These are phyloP conservation scores for Montipora efflorescens DNA, from an alignment of 64 coral and sea anemone genomes.

Conservation along the genomic window DNA sequence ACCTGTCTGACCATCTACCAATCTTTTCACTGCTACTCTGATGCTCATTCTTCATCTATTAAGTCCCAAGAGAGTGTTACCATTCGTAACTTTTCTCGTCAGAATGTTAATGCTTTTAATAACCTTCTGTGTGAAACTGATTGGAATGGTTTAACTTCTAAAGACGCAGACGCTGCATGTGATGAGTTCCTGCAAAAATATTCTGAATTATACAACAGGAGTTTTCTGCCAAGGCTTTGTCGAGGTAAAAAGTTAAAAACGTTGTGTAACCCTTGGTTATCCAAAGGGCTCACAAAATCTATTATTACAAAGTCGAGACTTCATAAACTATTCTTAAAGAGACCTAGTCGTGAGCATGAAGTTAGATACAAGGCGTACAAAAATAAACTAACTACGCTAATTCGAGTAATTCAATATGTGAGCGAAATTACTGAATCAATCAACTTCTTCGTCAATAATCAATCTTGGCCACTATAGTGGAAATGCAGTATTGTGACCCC, in stretches of 20 bases:
- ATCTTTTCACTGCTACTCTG: neutral
- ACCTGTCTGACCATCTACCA: constrained; percentile 7
- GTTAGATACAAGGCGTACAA: neutral
- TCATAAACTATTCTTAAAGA: neutral
- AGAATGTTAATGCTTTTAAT: constrained; percentile 11
- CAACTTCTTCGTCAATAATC: too few relatives aligned
- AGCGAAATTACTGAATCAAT: too few relatives aligned
- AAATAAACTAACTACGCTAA: constrained; percentile 24
- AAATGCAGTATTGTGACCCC: too few relatives aligned
- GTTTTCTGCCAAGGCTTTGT: neutral
- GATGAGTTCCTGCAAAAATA: constrained; percentile 10
- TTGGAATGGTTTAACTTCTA: neutral
- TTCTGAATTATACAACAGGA: neutral
- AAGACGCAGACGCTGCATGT: neutral
- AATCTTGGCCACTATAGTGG: too few relatives aligned
- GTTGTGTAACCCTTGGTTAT: neutral
- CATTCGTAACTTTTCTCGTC: neutral
- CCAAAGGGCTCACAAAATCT: neutral
- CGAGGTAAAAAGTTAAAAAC: neutral
- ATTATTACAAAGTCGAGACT: neutral
- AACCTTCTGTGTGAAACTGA: neutral
- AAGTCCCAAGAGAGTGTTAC: neutral
- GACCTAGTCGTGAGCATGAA: neutral
- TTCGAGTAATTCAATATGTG: too few relatives aligned
- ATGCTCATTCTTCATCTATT: neutral